phyloP scores from a whole-genome alignment of 2,888 invertebrate genomes.

The Hofmannophila pseudospretella region DNA sequence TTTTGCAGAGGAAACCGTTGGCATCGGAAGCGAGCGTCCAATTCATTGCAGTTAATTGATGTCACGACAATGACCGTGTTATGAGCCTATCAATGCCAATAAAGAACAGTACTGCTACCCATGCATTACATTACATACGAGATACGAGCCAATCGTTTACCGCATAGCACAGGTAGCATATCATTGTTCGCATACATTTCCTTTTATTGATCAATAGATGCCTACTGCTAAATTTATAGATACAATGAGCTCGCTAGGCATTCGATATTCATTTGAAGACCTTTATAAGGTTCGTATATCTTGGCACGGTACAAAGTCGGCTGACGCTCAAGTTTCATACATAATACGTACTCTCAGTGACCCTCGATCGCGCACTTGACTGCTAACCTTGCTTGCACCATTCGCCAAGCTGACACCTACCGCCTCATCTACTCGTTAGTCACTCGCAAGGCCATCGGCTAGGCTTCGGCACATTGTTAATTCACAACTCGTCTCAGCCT shows the following conservation, averaged over 20 bases:
- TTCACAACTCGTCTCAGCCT: constrained; percentile 29
- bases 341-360: constrained; percentile 39
- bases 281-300: neutral
- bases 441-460: constrained; percentile 41
- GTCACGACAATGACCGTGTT: constrained; percentile 45
- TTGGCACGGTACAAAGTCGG: neutral
- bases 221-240: neutral
- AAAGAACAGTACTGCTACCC: constrained; percentile 11
- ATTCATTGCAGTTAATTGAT: constrained; percentile 47
- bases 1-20: constrained; percentile 34
- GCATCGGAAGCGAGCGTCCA: constrained; percentile 29
- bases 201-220: constrained; percentile 5
- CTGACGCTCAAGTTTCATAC: constrained; percentile 29
- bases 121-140: constrained; percentile 6
- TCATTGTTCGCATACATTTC: neutral
- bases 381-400: constrained; percentile 55
- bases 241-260: neutral
- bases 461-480: constrained; percentile 46
- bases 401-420: constrained; percentile 43
- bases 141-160: constrained; percentile 5
- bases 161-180: neutral
- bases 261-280: neutral
- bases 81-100: constrained; percentile 40
- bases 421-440: constrained; percentile 46
- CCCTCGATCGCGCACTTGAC: constrained; percentile 47